These are phyloP conservation scores for Conops quadrifasciatus DNA, from an alignment of 2,888 invertebrate species.

Conservation along the genomic window DNA sequence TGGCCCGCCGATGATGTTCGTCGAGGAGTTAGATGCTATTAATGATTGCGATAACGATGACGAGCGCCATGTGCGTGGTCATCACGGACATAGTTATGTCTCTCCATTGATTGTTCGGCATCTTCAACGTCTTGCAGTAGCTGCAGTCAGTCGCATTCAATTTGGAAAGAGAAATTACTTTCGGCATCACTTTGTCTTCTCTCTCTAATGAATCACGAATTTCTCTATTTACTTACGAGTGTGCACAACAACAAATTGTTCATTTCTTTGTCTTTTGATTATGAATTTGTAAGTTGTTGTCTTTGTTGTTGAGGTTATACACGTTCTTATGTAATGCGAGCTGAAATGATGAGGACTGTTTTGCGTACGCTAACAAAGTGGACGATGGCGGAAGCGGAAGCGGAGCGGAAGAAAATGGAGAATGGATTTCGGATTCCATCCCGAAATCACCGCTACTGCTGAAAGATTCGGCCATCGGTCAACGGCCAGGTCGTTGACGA, in stretches of 20 bases:
- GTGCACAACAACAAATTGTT: too few relatives aligned
- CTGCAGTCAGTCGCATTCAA: slow-evolving; percentile 27
- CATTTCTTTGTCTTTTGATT: background rate
- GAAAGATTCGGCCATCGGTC: too few relatives aligned
- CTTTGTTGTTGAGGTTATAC: background rate
- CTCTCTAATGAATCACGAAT: slow-evolving; percentile 35
- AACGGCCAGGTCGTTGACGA: background rate
- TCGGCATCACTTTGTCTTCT: slow-evolving; percentile 13
- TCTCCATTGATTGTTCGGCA: background rate
- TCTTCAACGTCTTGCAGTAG: background rate
- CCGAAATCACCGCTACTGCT: too few relatives aligned
- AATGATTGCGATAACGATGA: background rate
- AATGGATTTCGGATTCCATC: background rate
- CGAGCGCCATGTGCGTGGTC: slow-evolving; percentile 4
- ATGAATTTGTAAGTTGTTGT: too few relatives aligned
- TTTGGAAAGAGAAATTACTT: slow-evolving; percentile 23
- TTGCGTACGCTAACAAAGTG: background rate
- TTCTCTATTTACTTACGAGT: slow-evolving; percentile 2
- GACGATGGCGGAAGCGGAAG: background rate
- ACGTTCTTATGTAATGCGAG: background rate
- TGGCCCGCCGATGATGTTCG: too few relatives aligned
- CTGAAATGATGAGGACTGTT: background rate
- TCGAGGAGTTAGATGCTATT: background rate
- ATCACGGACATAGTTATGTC: background rate
- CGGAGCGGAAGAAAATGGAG: background rate